These are phyloP conservation scores for Gryon sp. DNA, from an alignment of 1,140 invertebrate species.

Conservation along the genomic window DNA sequence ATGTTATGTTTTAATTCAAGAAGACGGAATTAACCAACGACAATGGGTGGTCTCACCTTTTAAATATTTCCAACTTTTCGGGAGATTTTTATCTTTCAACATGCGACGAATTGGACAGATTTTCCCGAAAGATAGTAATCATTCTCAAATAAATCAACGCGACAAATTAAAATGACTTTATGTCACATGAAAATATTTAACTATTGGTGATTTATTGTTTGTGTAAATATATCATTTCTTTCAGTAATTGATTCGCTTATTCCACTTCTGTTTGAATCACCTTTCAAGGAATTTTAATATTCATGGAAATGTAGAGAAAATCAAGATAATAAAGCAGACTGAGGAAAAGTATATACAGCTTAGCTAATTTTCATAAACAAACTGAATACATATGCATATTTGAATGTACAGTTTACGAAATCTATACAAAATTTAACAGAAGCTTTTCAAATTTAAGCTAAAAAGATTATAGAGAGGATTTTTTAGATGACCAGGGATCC, in stretches of 20 bases:
- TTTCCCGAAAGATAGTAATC: too few relatives aligned
- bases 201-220: conserved; percentile 27
- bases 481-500: conserved; percentile 58
- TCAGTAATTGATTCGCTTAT: conserved; percentile 31
- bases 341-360: too few relatives aligned
- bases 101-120: conserved; percentile 3
- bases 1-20: conserved; percentile 46
- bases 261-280: background rate
- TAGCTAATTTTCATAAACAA: too few relatives aligned
- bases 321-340: too few relatives aligned
- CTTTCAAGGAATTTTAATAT: too few relatives aligned
- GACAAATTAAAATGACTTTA: conserved; percentile 27
- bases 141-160: too few relatives aligned
- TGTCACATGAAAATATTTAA: conserved; percentile 38
- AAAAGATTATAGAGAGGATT: conserved; percentile 47
- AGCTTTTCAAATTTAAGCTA: conserved; percentile 18
- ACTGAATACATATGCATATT: too few relatives aligned
- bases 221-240: too few relatives aligned
- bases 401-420: too few relatives aligned
- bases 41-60: conserved; percentile 37
- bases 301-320: too few relatives aligned
- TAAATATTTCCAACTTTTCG: conserved; percentile 9
- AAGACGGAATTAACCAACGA: conserved; percentile 3
- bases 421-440: conserved; percentile 21
- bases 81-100: conserved; percentile 31